Base-by-base conservation (phyloP, 1,140 invertebrate species). In the Hestina assimilis region DNA sequence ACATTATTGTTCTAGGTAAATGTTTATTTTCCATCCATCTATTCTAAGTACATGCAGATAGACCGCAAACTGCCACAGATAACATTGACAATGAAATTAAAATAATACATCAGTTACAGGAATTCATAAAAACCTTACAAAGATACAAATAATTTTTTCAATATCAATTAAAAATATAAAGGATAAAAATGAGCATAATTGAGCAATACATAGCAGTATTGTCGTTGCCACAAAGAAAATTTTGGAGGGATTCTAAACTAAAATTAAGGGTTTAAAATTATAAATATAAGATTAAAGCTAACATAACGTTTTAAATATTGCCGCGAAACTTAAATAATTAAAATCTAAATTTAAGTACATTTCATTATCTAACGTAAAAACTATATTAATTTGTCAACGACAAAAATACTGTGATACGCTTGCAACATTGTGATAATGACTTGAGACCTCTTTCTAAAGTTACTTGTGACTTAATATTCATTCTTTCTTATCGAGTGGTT, bases 141-240 rank as follows among this genome's bases (percentile, higher is more conserved):
- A 41, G 11, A 45, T 38, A 54, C 54, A 51, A 28, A 21, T 14
- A 45, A 45, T 38, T 20, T n/a, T 46, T 48, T 46, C 69, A 72
- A 76, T 75, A 74, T 76, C 76, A 79, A 70, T 66, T 45, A 38
- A 69, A 60, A 66, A 66, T 59, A 62, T n/a, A n/a, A n/a, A 40
- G 59, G 41, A 52, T 62, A 59, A 70, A 72, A 73, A 76, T 83
- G 79, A 84, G 81, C 81, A 81, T 60, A 68, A 33, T 82, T 83
- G 83, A 83, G 83, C 83, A 87, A 87, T 80, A 83, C 80, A 75
- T 43, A 57, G 35, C 38, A 68, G 79, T 84, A 83, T 83, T 81
- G 83, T 83, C 77, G 69, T 80, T 79, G 77, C 70, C 72, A 75
- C 71, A 66, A 66, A 69, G 47, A 64, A 59, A 66, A 70, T 66